phyloP scores from a whole-genome alignment of 1,140 invertebrate genomes.

The Coboldia fuscipes region DNA sequence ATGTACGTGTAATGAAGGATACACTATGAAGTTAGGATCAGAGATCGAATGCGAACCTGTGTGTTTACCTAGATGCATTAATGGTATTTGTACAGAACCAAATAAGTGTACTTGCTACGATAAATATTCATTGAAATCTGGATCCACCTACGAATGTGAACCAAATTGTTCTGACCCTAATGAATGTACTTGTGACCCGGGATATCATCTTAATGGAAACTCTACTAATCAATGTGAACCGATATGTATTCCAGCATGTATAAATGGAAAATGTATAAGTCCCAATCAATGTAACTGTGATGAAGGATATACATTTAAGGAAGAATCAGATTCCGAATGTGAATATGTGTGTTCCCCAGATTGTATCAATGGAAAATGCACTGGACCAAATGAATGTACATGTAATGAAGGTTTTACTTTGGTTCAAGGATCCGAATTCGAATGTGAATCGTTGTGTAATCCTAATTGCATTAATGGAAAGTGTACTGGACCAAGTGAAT shows the following conservation, averaged over 20 bases:
- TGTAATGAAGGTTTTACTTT: too few relatives aligned
- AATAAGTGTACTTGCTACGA: neutral
- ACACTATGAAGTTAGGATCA: neutral
- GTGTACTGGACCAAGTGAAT: neutral
- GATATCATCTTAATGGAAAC: conserved; percentile 9
- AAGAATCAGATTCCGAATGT: neutral
- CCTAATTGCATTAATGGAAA: conserved; percentile 1
- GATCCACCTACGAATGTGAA: too few relatives aligned
- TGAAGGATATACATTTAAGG: neutral
- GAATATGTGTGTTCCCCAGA: too few relatives aligned
- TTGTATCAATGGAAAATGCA: too few relatives aligned
- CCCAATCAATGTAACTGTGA: conserved; percentile 1
- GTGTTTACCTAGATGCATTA: conserved; percentile 13
- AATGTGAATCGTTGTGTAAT: conserved; percentile 28
- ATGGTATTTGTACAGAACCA: conserved; percentile 7
- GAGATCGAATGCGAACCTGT: conserved; percentile 11
- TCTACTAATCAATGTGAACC: neutral
- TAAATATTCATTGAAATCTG: neutral
- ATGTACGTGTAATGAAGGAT: neutral
- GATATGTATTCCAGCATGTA: neutral
- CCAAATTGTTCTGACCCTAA: conserved; percentile 23
- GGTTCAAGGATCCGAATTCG: too few relatives aligned
- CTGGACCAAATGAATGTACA: too few relatives aligned
- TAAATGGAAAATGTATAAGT: conserved; percentile 1
- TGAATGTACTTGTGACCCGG: conserved; percentile 20